Evolutionary conservation across 1,140 invertebrate genomes (phyloP).

Genomic region (Dufourea novaeangliae): DNA sequence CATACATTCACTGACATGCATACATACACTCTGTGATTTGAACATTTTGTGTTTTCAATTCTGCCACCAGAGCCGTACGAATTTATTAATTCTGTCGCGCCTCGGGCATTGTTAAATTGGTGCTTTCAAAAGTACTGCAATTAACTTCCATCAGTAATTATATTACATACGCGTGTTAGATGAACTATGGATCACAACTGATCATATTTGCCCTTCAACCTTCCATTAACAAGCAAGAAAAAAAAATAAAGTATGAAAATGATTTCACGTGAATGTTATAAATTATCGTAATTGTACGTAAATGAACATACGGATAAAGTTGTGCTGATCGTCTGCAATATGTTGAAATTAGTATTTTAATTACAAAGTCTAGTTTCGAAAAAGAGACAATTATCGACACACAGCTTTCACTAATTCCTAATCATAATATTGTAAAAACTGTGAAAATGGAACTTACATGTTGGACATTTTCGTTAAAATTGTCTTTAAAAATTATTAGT

Average conservation of each 20-base stretch:
- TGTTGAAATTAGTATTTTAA: too few relatives aligned
- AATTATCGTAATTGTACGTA: not conserved
- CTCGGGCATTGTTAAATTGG: constrained; percentile 8
- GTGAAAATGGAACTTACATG: too few relatives aligned
- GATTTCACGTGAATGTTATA: not conserved
- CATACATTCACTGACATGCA: constrained; percentile 33
- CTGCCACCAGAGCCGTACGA: not conserved
- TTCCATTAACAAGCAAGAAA: not conserved
- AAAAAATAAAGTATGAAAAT: not conserved
- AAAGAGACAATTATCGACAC: too few relatives aligned
- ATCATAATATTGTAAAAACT: too few relatives aligned
- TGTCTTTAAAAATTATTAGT: not conserved
- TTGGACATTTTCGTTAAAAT: not conserved
- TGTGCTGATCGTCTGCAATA: too few relatives aligned
- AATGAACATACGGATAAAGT: too few relatives aligned
- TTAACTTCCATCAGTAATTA: constrained; percentile 19
- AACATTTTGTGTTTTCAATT: constrained; percentile 47
- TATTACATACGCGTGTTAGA: not conserved
- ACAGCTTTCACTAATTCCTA: too few relatives aligned
- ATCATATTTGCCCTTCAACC: not conserved
- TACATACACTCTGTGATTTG: constrained; percentile 24
- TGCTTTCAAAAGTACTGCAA: constrained; percentile 3
- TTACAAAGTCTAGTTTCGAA: too few relatives aligned
- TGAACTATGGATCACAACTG: not conserved
- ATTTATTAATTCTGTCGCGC: constrained; percentile 33